Evolutionary conservation across 2,113 vertebrate genomes (phyloP).

Genomic region (Ceyx margarethae): DNA sequence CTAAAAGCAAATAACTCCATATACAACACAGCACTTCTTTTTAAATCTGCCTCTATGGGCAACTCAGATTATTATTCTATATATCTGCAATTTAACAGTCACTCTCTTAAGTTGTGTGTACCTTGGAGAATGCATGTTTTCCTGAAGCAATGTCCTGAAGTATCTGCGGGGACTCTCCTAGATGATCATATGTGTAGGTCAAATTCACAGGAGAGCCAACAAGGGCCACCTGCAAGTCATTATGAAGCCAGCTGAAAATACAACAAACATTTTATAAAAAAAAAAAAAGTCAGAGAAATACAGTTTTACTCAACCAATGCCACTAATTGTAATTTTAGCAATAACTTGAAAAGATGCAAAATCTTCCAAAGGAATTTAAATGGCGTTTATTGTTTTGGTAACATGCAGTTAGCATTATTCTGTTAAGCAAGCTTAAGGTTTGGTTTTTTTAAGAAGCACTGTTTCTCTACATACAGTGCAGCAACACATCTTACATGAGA

Average conservation of each 20-base stretch:
- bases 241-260: constrained; percentile 93
- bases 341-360: background rate
- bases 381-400: background rate
- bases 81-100: background rate
- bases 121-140: constrained; percentile 89
- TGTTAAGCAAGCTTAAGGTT: background rate
- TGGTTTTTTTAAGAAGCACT: background rate
- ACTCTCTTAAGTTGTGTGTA: constrained; percentile 42
- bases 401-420: background rate
- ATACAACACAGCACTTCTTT: background rate
- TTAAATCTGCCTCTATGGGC: background rate
- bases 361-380: background rate
- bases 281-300: background rate
- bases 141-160: constrained; percentile 87
- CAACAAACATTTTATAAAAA: background rate
- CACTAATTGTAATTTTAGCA: background rate
- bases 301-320: background rate
- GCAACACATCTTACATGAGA: background rate
- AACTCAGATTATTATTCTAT: background rate
- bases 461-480: background rate
- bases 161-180: constrained; percentile 88
- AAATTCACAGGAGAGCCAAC: constrained; percentile 90
- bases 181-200: constrained; percentile 89
- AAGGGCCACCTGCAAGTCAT: constrained; percentile 90
- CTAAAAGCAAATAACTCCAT: background rate